Percentiles rank a stretch among this genome's conserved stretches.
Evolutionary conservation across 1,140 invertebrate species (phyloP).

Genomic region (Ladona fulva): DNA sequence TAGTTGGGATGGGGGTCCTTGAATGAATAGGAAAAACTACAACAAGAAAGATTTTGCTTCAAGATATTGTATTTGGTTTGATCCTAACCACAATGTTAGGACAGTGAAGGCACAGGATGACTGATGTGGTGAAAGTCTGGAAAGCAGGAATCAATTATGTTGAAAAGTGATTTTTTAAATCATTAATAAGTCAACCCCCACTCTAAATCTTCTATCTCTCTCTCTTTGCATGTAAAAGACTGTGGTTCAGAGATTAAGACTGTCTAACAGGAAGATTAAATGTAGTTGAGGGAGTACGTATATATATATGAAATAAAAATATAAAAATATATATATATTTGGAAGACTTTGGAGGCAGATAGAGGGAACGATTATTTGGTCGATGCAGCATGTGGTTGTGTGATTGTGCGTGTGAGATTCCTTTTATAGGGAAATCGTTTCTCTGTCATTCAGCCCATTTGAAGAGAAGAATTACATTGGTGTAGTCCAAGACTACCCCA

Average conservation of each 20-base stretch:
- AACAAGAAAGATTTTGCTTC: not conserved
- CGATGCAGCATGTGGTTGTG: not conserved
- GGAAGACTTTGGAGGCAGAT: not conserved
- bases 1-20: not conserved
- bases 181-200: not conserved
- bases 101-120: conserved; percentile 6
- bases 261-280: not conserved
- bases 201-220: not conserved
- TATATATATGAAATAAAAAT: too few species aligned
- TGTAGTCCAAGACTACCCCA: not conserved
- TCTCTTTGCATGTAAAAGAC: conserved; percentile 1
- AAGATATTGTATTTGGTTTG: not conserved
- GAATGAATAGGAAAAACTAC: not conserved
- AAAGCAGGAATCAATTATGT: not conserved
- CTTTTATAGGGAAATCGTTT: not conserved
- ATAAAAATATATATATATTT: not conserved
- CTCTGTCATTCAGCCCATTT: not conserved
- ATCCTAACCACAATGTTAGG: not conserved
- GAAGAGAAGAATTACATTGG: not conserved
- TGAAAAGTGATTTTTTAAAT: not conserved
- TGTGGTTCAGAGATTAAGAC: conserved; percentile 4
- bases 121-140: not conserved
- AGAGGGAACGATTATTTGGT: not conserved
- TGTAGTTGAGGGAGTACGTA: not conserved
- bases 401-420: not conserved